Evolutionary conservation across 1,140 invertebrate genomes (phyloP).

Genomic region (Helicoverpa armigera): DNA sequence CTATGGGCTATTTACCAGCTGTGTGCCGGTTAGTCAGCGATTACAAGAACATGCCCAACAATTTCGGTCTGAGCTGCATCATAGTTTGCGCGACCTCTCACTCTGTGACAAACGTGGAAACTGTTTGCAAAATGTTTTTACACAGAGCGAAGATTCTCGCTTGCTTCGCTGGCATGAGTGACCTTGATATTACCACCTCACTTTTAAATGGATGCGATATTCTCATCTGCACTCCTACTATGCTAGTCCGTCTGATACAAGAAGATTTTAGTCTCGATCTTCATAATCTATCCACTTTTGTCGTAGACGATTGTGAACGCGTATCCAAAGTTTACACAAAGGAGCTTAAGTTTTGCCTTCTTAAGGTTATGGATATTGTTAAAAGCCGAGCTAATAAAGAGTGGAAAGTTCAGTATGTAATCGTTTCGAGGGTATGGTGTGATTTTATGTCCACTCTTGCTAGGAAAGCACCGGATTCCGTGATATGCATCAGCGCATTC

Average conservation of each 20-base stretch:
- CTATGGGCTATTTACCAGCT: conserved; percentile 85
- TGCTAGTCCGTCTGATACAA: conserved; percentile 71
- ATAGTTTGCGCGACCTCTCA: conserved; percentile 78
- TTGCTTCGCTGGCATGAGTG: conserved; percentile 73
- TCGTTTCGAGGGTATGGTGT: conserved; percentile 76
- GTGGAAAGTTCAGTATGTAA: conserved; percentile 73
- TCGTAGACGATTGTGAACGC: conserved; percentile 78
- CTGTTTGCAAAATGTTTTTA: conserved; percentile 68
- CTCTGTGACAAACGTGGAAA: conserved; percentile 67
- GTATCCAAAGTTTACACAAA: conserved; percentile 64
- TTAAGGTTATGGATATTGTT: conserved; percentile 72
- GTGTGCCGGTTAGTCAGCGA: conserved; percentile 80
- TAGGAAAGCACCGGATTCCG: conserved; percentile 71
- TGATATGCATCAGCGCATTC: conserved; percentile 77
- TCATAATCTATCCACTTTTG: conserved; percentile 66
- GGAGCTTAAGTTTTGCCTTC: conserved; percentile 71
- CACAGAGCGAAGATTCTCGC: conserved; percentile 64
- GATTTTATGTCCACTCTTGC: conserved; percentile 74
- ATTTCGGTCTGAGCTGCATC: conserved; percentile 69
- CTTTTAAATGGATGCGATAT: conserved; percentile 77
- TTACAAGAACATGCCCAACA: conserved; percentile 54
- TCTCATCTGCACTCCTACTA: conserved; percentile 71
- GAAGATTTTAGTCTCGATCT: conserved; percentile 73
- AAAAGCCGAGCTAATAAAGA: conserved; percentile 71
- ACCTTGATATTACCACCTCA: conserved; percentile 64